Evolutionary conservation across 1,140 invertebrate species (phyloP), one percentile per base, ranked within the genome.

Genomic region (Steinernema feltiae): DNA sequence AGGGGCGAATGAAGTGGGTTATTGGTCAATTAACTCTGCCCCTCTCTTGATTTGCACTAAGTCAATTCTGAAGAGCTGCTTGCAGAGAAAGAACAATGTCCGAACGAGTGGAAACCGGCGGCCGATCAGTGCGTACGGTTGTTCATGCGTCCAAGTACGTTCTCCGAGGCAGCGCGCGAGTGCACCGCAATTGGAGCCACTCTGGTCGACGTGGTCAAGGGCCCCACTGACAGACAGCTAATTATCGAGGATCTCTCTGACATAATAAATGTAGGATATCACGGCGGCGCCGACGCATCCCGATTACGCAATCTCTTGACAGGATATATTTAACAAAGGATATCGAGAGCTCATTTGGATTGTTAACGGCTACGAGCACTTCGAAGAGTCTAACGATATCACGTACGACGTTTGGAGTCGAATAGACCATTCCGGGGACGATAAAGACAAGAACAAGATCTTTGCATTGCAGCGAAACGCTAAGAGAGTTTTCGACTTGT

Each of bases 181-280:
- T 63, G 53, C 53, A 3, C 53, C 53, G 53, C 53, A 27, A 12
- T 63, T 27, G 53, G 53, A 63, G 53, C 53, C 12, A 17, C 53
- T 63, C 53, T 63, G 12, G 53, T 63, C 12, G 53, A 63, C 53
- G 53, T 63, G 53, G 24, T 63, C 53, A 63, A 63, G 24, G 53
- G 53, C 3, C 53, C 53, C 53, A n/a, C 12, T 63, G 53, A 63
- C 53, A 63, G 53, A 27, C 53, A 63, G 53, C 53, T n/a, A 63
- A 63, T 63, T 63, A 63, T 63, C 53, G 53, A 63, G 24, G 53
- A 63, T 21, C 53, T 63, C 53, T 63, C 53, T 21, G 53, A 63
- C 24, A 63, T 63, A 63, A 27, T 63, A 63, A 63, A 63, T 63
- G 53, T 63, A 63, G 53, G 53, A n/a, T 21, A n/a, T 63, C 53